Evolutionary conservation across 53 echinoderm and acorn worm genomes (phyloP).

Genomic region (Holothuria scabra): DNA sequence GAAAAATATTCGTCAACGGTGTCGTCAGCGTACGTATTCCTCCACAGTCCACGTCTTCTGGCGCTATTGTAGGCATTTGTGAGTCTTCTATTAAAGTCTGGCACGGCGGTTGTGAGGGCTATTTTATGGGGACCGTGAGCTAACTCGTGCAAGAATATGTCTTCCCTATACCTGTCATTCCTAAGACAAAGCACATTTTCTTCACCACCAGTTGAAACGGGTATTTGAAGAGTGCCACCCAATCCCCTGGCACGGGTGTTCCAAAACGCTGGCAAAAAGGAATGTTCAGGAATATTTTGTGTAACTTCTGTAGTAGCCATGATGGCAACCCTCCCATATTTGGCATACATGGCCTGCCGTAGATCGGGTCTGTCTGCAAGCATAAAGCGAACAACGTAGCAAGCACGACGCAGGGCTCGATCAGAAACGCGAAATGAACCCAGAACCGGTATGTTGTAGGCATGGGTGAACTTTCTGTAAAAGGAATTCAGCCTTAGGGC

Average conservation of each 20-base stretch:
- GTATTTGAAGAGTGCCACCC: too few species aligned
- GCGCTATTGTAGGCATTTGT: slow-evolving; percentile 38
- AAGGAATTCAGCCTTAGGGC: slow-evolving; percentile 49
- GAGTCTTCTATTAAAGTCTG: slow-evolving; percentile 35
- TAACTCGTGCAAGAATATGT: slow-evolving; percentile 75
- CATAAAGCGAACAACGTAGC: slow-evolving; percentile 64
- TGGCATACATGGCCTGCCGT: slow-evolving; percentile 68
- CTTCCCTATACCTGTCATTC: slow-evolving; percentile 72
- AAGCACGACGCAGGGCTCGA: slow-evolving; percentile 58
- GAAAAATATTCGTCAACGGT: slow-evolving; percentile 69
- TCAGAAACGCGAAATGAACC: slow-evolving; percentile 53
- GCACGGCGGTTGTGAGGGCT: slow-evolving; percentile 48
- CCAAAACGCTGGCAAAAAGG: neutral
- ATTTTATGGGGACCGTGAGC: slow-evolving; percentile 70
- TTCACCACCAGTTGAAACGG: too few species aligned
- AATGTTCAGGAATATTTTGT: slow-evolving; percentile 55
- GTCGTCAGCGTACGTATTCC: slow-evolving; percentile 62
- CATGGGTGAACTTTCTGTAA: slow-evolving; percentile 75
- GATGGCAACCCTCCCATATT: slow-evolving; percentile 71
- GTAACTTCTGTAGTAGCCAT: slow-evolving; percentile 69
- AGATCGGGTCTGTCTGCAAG: slow-evolving; percentile 64
- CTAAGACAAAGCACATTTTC: slow-evolving; percentile 64
- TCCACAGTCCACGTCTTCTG: slow-evolving; percentile 58
- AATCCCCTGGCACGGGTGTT: too few species aligned
- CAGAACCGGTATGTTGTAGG: slow-evolving; percentile 75